Conservation (phyloP, 2,888 invertebrate genomes). For the Tiphia femorata region DNA sequence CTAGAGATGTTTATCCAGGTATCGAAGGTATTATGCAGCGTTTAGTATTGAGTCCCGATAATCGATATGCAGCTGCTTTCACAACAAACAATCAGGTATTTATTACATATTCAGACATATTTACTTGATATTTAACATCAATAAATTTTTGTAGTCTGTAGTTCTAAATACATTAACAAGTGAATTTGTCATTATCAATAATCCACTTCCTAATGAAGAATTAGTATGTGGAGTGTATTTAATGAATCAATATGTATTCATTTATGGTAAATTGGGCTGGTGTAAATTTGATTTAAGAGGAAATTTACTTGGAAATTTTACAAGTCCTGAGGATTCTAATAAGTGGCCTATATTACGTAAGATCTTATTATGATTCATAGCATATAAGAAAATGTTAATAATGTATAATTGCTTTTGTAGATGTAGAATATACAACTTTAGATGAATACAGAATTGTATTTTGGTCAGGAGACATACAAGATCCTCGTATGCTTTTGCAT, state of each 20-base stretch:
- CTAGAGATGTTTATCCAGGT: constrained; percentile 91
- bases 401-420: constrained; percentile 60
- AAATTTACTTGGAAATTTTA: constrained; percentile 75
- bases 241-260: constrained; percentile 79
- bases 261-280: constrained; percentile 84
- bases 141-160: constrained; percentile 75
- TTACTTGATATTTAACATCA: no score
- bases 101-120: background rate
- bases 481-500: constrained; percentile 78
- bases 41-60: constrained; percentile 91
- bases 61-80: constrained; percentile 95
- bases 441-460: constrained; percentile 80
- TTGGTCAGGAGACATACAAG: constrained; percentile 87
- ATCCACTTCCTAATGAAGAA: constrained; percentile 81
- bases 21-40: constrained; percentile 98
- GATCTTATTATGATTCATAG: constrained; percentile 29
- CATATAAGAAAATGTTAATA: background rate
- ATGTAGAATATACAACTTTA: constrained; percentile 79
- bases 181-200: constrained; percentile 89
- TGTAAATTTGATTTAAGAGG: constrained; percentile 84
- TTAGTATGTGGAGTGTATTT: constrained; percentile 77
- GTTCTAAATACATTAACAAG: constrained; percentile 94
- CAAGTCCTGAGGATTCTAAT: constrained; percentile 72
- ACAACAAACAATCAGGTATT: constrained; percentile 93
- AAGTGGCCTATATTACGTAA: constrained; percentile 83